Base-by-base conservation (phyloP, 2,113 vertebrate genomes). In the Ophiodon elongatus region DNA sequence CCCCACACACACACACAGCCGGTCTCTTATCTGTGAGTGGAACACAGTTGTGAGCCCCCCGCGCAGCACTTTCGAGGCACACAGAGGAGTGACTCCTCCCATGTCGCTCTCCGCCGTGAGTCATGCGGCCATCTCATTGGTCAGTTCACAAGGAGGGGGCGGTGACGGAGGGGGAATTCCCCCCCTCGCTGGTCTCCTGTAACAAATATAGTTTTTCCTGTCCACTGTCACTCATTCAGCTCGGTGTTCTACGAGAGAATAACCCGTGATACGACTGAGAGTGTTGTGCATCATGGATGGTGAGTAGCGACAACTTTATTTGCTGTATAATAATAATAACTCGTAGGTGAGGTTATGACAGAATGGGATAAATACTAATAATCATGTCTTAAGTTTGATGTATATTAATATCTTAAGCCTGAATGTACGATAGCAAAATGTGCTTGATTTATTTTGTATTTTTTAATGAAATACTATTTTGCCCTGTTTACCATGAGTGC, bases 231-330 rank as follows among this genome's bases (percentile, higher is more conserved):
- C 23, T 88, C 85, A 85, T 83, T 90, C 73, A 85, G 27, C 21
- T 60, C 63, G 7, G 21, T 9, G 1, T 75, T 62, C 68, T 90
- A 69, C 71, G 35, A 76, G 71, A 81, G 35, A 86, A 59, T 37
- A 59, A 60, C 31, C 67, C 33, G 77, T 25, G 69, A 75, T 1
- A 74, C 66, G 45, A 60, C 45, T 6, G 59, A 82, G 83, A 59
- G 72, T 4, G 62, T 60, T 70, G 68, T 81, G 71, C 80, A 90
- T 60, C 71, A 96, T 96, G 95, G 91, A 93, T 59, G 93, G 95
- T 96, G 83, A 95, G 95, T 94, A 83, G 3, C 19, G 35, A 50
- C 52, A 39, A 47, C 47, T 77, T 78, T 31, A 60, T 67, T 71
- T 19, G 25, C 14, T 64, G 4, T 47, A 21, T 15, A 54, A 6